phyloP scores from a whole-genome alignment of 2,113 vertebrate species.

The Atractosteus spatula region DNA sequence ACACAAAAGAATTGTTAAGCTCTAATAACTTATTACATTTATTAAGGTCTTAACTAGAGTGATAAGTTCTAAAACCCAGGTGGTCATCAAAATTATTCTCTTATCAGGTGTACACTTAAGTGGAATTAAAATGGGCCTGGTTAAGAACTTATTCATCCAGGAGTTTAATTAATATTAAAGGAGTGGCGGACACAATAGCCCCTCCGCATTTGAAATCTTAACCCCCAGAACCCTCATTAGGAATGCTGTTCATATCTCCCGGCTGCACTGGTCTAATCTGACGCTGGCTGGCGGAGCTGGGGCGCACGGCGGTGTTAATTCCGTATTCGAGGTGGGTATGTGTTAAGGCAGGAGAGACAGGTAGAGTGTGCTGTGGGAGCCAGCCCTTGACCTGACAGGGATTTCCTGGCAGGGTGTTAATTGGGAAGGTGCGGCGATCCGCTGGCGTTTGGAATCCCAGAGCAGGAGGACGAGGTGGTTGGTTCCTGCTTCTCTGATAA shows the following conservation, averaged over 20 bases:
- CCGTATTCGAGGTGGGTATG: slow-evolving; percentile 83
- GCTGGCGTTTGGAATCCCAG: slow-evolving; percentile 79
- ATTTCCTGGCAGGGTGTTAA: slow-evolving; percentile 94
- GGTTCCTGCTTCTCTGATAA: slow-evolving; percentile 52
- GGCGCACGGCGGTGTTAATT: slow-evolving; percentile 86
- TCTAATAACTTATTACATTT: slow-evolving; percentile 56
- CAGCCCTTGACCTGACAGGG: slow-evolving; percentile 80
- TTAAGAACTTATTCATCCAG: slow-evolving; percentile 65
- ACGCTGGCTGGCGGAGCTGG: slow-evolving; percentile 74
- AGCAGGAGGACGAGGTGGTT: slow-evolving; percentile 72
- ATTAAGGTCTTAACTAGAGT: slow-evolving; percentile 63
- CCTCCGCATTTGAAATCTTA: slow-evolving; percentile 88
- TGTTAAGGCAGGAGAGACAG: slow-evolving; percentile 76
- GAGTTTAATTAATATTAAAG: slow-evolving; percentile 98
- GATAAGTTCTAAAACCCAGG: slow-evolving; percentile 62
- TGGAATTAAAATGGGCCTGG: slow-evolving; percentile 58
- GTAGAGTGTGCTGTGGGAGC: slow-evolving; percentile 79
- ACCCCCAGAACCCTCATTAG: slow-evolving; percentile 91
- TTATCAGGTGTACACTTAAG: slow-evolving; percentile 67
- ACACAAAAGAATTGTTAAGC: slow-evolving; percentile 56
- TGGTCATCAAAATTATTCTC: slow-evolving; percentile 65
- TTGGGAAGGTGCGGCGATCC: slow-evolving; percentile 89
- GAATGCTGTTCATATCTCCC: slow-evolving; percentile 90
- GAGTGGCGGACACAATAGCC: slow-evolving; percentile 79
- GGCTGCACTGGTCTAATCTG: slow-evolving; percentile 89